phyloP scores from a whole-genome alignment of 1,140 invertebrate genomes.

The Drosophila orosa region DNA sequence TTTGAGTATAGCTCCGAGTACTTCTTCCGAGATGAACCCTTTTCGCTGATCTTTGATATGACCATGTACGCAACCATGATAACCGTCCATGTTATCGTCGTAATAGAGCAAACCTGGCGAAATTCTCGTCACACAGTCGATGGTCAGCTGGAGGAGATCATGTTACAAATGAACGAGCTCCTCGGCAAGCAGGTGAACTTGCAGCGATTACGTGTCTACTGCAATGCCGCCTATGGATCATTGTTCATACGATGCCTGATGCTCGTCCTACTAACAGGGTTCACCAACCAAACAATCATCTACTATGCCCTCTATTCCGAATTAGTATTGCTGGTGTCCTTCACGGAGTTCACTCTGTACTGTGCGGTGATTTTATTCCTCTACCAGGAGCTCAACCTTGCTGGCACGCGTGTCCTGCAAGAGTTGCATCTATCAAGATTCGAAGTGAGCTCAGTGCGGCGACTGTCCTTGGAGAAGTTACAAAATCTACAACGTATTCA shows the following conservation, averaged over 20 bases:
- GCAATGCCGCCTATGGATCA: conserved; percentile 12
- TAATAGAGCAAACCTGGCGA: conserved; percentile 40
- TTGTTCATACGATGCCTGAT: background rate
- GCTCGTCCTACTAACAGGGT: background rate
- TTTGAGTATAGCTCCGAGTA: conserved; percentile 37
- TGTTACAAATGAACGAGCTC: conserved; percentile 1
- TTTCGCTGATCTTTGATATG: conserved; percentile 51
- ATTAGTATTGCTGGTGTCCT: conserved; percentile 34
- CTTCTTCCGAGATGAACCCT: conserved; percentile 19
- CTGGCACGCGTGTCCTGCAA: conserved; percentile 11
- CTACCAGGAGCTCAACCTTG: conserved; percentile 43
- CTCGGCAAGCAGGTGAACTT: conserved; percentile 16
- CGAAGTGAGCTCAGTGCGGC: conserved; percentile 30
- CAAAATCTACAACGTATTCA: conserved; percentile 33
- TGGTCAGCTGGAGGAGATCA: conserved; percentile 35
- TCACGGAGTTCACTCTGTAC: conserved; percentile 51
- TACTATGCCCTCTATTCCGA: conserved; percentile 50
- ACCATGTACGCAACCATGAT: conserved; percentile 20
- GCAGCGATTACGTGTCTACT: conserved; percentile 22
- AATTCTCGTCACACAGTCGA: conserved; percentile 31
- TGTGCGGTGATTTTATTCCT: conserved; percentile 30
- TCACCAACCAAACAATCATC: conserved; percentile 4
- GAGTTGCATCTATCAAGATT: conserved; percentile 23
- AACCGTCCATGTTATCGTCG: conserved; percentile 13
- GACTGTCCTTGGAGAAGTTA: conserved; percentile 23